Evolutionary conservation across 2,888 invertebrate species (phyloP).

Genomic region (Nycteola revayana): DNA sequence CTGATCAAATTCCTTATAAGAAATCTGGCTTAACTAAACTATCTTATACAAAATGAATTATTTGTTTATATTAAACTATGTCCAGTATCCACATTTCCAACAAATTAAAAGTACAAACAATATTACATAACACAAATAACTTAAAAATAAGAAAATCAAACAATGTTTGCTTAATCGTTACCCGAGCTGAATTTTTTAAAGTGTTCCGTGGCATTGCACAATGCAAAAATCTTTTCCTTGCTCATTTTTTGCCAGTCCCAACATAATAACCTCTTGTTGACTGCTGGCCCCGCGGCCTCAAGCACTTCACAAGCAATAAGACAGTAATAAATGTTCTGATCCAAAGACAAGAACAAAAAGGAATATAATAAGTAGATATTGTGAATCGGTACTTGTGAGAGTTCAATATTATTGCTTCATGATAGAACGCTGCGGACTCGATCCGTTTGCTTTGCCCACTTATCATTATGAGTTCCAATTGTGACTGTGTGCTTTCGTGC

Average conservation of each 20-base stretch:
- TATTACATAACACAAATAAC: too few relatives aligned
- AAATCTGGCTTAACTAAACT: too few relatives aligned
- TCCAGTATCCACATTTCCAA: too few relatives aligned
- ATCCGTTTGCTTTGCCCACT: constrained; percentile 44
- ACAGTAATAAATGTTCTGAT: constrained; percentile 79
- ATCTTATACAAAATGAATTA: too few relatives aligned
- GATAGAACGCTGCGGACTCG: constrained; percentile 45
- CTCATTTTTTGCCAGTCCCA: constrained; percentile 73
- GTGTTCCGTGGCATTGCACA: constrained; percentile 48
- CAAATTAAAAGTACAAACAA: too few relatives aligned
- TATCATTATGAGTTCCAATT: constrained; percentile 46
- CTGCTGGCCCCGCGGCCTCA: constrained; percentile 63
- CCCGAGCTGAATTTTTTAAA: constrained; percentile 40
- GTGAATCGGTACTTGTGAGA: constrained; percentile 62
- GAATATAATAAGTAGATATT: constrained; percentile 75
- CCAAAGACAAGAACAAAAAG: constrained; percentile 71
- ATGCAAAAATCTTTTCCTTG: constrained; percentile 64
- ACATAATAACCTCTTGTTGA: constrained; percentile 80
- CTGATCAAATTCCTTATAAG: too few relatives aligned
- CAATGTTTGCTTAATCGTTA: constrained; percentile 37
- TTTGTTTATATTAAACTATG: too few relatives aligned
- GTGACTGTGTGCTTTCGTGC: constrained; percentile 36
- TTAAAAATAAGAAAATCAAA: constrained; percentile 19
- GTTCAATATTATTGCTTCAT: constrained; percentile 66
- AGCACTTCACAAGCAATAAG: constrained; percentile 77